A percentile compares a stretch with the other conserved stretches of the same genome.
Conservation (phyloP, 2,797 vertebrate genomes). For the Propithecus perrieri region DNA sequence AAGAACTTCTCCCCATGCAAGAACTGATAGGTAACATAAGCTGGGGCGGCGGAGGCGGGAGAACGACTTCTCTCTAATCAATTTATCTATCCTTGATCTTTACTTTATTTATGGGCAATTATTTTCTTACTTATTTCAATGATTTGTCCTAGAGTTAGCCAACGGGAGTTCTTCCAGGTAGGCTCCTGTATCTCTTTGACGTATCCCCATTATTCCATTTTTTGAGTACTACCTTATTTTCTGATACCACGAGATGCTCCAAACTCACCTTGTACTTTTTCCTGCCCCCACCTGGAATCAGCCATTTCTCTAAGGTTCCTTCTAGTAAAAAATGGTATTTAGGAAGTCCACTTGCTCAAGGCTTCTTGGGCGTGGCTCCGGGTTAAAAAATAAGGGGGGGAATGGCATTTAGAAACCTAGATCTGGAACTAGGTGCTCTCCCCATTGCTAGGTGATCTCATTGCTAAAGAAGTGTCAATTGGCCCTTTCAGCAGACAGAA, state of each 20-base stretch:
- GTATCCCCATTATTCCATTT: background rate
- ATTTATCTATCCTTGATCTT: background rate
- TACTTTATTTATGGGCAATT: background rate
- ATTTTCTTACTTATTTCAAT: background rate
- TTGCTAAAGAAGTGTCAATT: background rate
- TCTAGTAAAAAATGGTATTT: background rate
- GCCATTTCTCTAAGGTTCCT: background rate
- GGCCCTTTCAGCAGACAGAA: background rate
- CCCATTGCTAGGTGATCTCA: background rate
- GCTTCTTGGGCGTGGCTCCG: too few species aligned
- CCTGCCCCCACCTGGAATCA: background rate
- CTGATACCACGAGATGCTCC: background rate
- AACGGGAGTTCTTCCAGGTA: background rate
- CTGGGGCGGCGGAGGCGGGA: fast-evolving
- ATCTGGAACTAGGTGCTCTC: background rate
- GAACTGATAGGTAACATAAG: background rate
- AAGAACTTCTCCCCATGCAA: background rate
- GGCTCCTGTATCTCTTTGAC: background rate
- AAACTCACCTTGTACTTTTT: background rate
- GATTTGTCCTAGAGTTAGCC: background rate
- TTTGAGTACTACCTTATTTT: background rate
- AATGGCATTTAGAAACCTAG: background rate
- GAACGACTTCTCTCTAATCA: background rate
- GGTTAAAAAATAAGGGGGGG: too few species aligned
- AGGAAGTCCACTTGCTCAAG: background rate